Evolutionary conservation across 2,113 vertebrate genomes (phyloP).

Genomic region (Thryonomys swinderianus): DNA sequence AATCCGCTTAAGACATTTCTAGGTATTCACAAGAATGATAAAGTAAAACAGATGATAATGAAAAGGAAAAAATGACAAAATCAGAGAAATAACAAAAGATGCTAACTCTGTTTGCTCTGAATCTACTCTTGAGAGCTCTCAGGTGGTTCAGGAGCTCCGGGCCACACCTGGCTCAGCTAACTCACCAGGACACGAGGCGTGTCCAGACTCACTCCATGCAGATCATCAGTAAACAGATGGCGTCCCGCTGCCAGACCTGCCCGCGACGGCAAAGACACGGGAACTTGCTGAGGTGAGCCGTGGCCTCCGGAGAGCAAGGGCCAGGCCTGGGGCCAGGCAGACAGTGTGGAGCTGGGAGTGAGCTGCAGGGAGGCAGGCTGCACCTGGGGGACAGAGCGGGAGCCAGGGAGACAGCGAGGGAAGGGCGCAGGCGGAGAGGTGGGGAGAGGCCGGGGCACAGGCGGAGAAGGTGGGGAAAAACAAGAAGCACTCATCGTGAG

Average conservation of each 20-base stretch:
- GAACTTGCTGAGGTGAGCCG: background rate
- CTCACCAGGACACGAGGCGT: background rate
- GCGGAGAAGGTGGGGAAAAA: background rate
- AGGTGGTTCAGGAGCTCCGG: too few species aligned
- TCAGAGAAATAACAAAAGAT: background rate
- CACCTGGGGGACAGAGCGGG: too few species aligned
- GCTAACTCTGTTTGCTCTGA: background rate
- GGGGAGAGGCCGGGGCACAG: background rate
- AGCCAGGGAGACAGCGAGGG: background rate
- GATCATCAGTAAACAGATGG: background rate
- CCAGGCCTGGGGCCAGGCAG: background rate
- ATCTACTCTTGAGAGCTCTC: background rate
- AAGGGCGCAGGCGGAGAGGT: background rate
- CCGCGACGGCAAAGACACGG: background rate
- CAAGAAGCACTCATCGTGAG: background rate
- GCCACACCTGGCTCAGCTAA: background rate
- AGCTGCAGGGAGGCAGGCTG: background rate
- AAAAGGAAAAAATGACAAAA: background rate
- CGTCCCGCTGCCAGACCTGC: background rate
- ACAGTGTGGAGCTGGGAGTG: background rate
- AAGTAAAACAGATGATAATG: background rate
- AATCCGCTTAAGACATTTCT: conserved; percentile 57
- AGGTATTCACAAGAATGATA: background rate
- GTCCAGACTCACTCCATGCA: background rate
- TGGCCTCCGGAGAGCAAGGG: too few species aligned